phyloP scores from a whole-genome alignment of 2,797 vertebrate genomes.

The Todus mexicanus region DNA sequence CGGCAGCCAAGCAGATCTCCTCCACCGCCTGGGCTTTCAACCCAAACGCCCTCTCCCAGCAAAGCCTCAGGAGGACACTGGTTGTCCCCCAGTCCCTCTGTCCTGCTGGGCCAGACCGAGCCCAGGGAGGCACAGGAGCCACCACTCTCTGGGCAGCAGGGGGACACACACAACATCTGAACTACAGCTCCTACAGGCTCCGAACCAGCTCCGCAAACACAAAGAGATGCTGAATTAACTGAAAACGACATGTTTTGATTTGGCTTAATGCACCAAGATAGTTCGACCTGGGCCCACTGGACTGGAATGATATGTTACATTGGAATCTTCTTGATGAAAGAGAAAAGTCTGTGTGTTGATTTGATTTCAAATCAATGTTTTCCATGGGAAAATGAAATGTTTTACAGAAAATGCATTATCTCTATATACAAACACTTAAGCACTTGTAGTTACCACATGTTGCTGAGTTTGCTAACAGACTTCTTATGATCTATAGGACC shows the following conservation, averaged over 20 bases:
- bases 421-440: neutral
- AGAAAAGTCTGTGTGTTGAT: neutral
- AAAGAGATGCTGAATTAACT: neutral
- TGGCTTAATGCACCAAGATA: neutral
- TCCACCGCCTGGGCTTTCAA: neutral
- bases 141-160: neutral
- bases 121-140: neutral
- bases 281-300: neutral
- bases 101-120: neutral
- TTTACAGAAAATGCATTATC: neutral
- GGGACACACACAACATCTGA: neutral
- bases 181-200: neutral
- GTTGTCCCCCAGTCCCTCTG: neutral
- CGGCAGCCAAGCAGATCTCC: neutral
- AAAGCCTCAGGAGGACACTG: rapidly evolving
- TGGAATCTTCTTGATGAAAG: neutral
- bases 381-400: neutral
- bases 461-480: neutral
- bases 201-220: neutral
- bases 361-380: neutral
- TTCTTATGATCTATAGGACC: neutral
- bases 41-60: neutral
- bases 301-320: neutral
- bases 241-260: constrained; percentile 17
- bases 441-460: neutral